Evolutionary conservation across 2,888 invertebrate species (phyloP), one percentile per base, ranked within the genome.

Genomic region (Lepeophtheirus nordmannii): DNA sequence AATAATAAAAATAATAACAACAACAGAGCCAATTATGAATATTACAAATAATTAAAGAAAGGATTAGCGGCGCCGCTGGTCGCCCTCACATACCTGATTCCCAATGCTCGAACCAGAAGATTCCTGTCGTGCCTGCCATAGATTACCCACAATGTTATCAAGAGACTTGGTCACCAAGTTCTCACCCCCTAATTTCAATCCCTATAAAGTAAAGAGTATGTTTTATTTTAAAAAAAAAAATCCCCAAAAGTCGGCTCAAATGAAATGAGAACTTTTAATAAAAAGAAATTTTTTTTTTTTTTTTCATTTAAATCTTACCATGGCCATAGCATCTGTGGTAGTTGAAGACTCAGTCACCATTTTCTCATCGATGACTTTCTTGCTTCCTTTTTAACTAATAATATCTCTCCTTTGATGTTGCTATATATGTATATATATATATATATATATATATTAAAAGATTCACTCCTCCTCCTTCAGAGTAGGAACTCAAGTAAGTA

Each of bases 91-190:
- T 65, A 65, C 65, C 65, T 65, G 65, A 57, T 65, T 65, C 12
- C 65, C 65, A 17, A 58, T 37, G 38, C 65, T 65, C 23, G 65
- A 65, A 14, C 65, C 65, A 10, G 65, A 65, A 11, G 65, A 65
- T 17, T 65, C 65, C 38, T 65, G 65, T 38, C 65, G 20, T 30
- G 46, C 56, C 30, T 65, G 65, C 65, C 65, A 65, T 17, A 65
- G 56, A 14, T 20, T 65, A 17, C 65, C 65, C 22, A 65, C 65
- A 2, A 65, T 65, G 23, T 65, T 65, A 38, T 65, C 65, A 22
- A 65, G 58, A 17, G 62, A 62, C 62, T 62, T 62, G 10, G 40
- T 23, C n/a, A 62, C 62, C 39, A 62, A 20, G 9, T 23, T 17
- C 20, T 62, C 62, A 17, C 30, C 58, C 17, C 65, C 53, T 46